Evolutionary conservation across 2,888 invertebrate genomes (phyloP).

Genomic region (Lysandra bellargus): DNA sequence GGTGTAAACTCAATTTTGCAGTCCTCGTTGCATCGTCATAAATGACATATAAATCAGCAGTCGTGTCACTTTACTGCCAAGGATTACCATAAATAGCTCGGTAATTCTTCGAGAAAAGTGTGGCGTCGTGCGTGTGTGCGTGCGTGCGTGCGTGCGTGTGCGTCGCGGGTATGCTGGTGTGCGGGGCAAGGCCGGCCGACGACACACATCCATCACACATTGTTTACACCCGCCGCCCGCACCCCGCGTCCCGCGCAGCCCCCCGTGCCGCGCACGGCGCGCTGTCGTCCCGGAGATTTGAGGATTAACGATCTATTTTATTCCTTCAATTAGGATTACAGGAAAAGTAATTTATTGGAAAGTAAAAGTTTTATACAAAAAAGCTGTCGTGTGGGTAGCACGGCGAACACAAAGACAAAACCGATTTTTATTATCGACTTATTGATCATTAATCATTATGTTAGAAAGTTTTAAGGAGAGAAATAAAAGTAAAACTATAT

Average conservation of each 20-base stretch:
- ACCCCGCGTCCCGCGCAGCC: too few relatives aligned
- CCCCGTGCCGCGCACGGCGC: background rate
- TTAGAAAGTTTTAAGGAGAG: background rate
- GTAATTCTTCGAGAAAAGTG: background rate
- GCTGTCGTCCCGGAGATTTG: background rate
- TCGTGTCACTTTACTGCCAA: background rate
- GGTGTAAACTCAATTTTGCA: background rate
- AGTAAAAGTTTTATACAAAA: background rate
- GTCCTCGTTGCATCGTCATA: background rate
- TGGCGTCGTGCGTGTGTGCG: background rate
- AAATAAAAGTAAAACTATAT: background rate
- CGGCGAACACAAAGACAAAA: too few relatives aligned
- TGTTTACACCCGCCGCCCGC: background rate
- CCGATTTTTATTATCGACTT: too few relatives aligned
- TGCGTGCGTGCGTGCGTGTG: background rate
- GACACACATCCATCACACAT: slow-evolving; percentile 13
- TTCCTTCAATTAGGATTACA: background rate
- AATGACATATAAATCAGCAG: slow-evolving; percentile 1
- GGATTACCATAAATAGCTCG: slow-evolving; percentile 9
- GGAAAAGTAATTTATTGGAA: background rate
- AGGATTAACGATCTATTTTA: background rate
- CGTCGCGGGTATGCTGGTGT: background rate
- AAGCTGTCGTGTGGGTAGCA: background rate
- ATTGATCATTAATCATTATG: too few relatives aligned
- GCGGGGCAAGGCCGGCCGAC: slow-evolving; percentile 3